Conservation (phyloP, 2,888 invertebrate genomes). For the Furcula furcula region DNA sequence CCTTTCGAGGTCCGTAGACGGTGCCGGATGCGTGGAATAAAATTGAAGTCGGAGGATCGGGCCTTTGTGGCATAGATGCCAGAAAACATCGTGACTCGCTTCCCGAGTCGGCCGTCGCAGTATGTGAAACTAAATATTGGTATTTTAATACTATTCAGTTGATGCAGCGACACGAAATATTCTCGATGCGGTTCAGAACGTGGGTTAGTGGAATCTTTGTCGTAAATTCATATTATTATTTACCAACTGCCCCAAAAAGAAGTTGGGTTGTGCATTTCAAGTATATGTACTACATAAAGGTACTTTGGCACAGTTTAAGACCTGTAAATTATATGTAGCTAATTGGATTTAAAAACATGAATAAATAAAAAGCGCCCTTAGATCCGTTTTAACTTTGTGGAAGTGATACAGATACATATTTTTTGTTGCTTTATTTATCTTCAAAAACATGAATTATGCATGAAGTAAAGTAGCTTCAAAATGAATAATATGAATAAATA, state of each 20-base stretch:
- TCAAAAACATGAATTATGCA: not conserved
- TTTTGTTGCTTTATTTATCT: not conserved
- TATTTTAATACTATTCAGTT: constrained; percentile 25
- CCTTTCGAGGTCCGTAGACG: constrained; percentile 42
- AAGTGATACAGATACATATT: not conserved
- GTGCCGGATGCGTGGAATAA: constrained; percentile 54
- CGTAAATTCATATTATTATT: too few species aligned
- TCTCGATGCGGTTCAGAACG: too few species aligned
- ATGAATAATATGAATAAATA: not conserved
- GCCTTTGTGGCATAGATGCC: constrained; percentile 44
- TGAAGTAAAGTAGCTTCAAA: not conserved
- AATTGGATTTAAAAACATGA: too few species aligned
- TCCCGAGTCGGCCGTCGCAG: constrained; percentile 14
- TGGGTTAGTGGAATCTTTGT: too few species aligned
- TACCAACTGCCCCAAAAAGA: too few species aligned
- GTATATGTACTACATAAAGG: too few species aligned
- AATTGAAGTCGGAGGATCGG: constrained; percentile 49
- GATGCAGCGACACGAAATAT: not conserved
- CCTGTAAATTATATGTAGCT: too few species aligned
- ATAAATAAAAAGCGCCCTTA: not conserved
- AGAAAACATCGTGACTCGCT: constrained; percentile 31
- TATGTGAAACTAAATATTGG: constrained; percentile 32
- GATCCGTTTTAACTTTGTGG: not conserved
- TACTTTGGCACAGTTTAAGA: too few species aligned
- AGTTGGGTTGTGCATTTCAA: too few species aligned